Base-by-base conservation (phyloP, 1,140 invertebrate species). In the Belonocnema kinseyi region DNA sequence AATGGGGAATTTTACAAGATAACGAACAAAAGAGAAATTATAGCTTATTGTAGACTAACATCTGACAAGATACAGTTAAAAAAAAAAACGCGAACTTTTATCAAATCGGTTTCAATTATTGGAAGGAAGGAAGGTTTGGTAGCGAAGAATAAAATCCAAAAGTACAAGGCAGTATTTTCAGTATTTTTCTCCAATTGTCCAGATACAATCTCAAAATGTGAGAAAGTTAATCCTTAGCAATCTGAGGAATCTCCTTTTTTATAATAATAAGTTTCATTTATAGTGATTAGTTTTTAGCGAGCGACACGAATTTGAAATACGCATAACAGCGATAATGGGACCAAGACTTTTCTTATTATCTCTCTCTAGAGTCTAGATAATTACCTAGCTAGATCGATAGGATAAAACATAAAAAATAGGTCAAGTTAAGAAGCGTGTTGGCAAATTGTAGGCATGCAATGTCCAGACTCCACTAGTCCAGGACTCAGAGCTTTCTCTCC, bases 401-500 rank as follows among this genome's bases (percentile, higher is more conserved):
- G 8, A n/a, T 66, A 66, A n/a, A 46, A 40, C 10, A 10, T 14
- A 66, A 10, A 14, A 16, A 66, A 40, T 40, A 66, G 14, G 13
- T 46, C 33, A 66, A 14, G 13, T 40, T 40, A 40, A 33, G 21
- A 61, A 56, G 17, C 17, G 54, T 19, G 54, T 56, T 56, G 54
- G 40, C 40, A 46, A 46, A 46, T 56, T 56, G 58, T 33, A 46
- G 40, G 10, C 40, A 46, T 11, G 40, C 40, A 46, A 14, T 61
- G 8, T 66, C 58, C 33, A 26, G 58, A 66, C 26, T 66, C 26
- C 7, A 66, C 26, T 8, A 56, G 26, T 66, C 21, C 26, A 66
- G 61, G 21, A 66, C 61, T 66, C 61, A 66, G 61, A 66, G 61
- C 61, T 66, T 66, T 66, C 26, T 66, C 21, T 66, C 61, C 61